These are phyloP conservation scores for Oxyteleia sp. DNA, from an alignment of 2,888 invertebrate genomes.

Conservation along the genomic window DNA sequence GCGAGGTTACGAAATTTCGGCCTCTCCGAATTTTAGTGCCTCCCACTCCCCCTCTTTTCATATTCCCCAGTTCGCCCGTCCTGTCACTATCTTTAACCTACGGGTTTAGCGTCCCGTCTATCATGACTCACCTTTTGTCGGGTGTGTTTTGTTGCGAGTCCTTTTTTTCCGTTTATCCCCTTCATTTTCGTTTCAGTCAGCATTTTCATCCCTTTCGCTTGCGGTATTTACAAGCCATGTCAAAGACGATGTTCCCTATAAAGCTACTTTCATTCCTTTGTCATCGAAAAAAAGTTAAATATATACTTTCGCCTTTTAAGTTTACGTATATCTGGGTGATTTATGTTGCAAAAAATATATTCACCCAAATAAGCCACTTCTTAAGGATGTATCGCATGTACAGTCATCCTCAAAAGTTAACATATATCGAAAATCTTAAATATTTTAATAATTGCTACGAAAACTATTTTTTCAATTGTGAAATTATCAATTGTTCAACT, in stretches of 20 bases:
- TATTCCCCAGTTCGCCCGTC: conserved; percentile 21
- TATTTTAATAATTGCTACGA: too few species aligned
- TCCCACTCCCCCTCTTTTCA: conserved; percentile 24
- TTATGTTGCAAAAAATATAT: conserved; percentile 20
- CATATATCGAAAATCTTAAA: too few species aligned
- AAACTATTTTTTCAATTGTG: too few species aligned
- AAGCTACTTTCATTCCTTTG: conserved; percentile 42
- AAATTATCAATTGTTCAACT: too few species aligned
- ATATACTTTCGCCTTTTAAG: conserved; percentile 23
- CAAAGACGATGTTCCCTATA: conserved; percentile 42
- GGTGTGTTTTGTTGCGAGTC: conserved; percentile 38
- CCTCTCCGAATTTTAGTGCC: conserved; percentile 33
- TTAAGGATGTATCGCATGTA: too few species aligned
- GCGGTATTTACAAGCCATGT: conserved; percentile 47
- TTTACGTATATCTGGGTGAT: conserved; percentile 23
- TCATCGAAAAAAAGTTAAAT: conserved; percentile 35
- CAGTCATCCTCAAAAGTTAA: too few species aligned
- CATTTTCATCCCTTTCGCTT: conserved; percentile 36
- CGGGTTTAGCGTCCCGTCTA: conserved; percentile 52
- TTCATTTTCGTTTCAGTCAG: conserved; percentile 50
- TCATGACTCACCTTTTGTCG: conserved; percentile 62
- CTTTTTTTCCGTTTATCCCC: conserved; percentile 43
- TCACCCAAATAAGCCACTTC: not conserved
- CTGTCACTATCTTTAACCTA: conserved; percentile 57
- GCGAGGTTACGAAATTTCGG: conserved; percentile 24